Percentiles rank a stretch among this genome's conserved stretches.
phyloP scores from a whole-genome alignment of 2,797 vertebrate species.

The Enteromius anoplus region DNA sequence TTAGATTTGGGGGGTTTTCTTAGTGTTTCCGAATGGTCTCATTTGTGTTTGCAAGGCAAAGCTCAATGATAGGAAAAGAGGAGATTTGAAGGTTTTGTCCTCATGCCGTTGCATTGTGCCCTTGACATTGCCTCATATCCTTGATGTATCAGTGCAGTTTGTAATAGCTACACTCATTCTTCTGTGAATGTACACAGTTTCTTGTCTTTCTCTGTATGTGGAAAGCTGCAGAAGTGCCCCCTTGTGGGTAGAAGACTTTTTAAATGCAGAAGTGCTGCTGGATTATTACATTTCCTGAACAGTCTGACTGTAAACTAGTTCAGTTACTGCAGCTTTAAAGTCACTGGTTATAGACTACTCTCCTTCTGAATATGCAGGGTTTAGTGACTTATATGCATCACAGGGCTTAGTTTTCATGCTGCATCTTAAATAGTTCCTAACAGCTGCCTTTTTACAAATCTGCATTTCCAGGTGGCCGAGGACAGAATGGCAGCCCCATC shows the following conservation, averaged over 20 bases:
- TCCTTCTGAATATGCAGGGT: background rate
- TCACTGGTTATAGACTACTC: background rate
- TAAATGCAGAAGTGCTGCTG: background rate
- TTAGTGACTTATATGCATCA: background rate
- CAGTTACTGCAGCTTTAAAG: background rate
- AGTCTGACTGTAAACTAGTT: background rate
- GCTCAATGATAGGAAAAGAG: background rate
- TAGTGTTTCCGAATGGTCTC: background rate
- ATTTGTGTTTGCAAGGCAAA: background rate
- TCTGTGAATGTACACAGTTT: background rate
- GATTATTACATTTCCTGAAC: background rate
- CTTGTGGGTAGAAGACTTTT: constrained; percentile 44
- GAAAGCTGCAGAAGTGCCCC: constrained; percentile 35
- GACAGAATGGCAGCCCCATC: constrained; percentile 91
- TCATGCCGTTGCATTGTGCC: background rate
- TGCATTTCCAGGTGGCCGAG: constrained; percentile 85
- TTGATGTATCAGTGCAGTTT: background rate
- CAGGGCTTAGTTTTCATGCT: background rate
- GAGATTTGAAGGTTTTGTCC: constrained; percentile 13
- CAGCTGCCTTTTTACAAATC: constrained; percentile 8
- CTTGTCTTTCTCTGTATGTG: background rate
- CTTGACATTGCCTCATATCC: background rate
- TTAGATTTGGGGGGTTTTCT: background rate
- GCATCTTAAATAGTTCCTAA: constrained; percentile 9
- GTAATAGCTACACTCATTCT: background rate